A percentile compares a stretch with the other conserved stretches of the same genome.
phyloP scores from a whole-genome alignment of 2,888 invertebrate species.

The Yponomeuta plumbellus region DNA sequence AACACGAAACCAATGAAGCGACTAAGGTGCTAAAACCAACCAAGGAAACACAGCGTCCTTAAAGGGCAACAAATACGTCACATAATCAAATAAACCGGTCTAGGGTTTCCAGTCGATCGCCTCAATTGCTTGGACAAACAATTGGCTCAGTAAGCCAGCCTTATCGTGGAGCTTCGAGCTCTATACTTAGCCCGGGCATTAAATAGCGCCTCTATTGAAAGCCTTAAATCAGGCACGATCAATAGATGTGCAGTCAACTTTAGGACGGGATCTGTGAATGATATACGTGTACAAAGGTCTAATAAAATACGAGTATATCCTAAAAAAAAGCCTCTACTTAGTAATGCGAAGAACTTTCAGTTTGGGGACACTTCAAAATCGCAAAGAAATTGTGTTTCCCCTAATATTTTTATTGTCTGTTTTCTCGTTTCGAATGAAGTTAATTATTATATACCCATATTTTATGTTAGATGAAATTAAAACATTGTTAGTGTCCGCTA shows the following conservation, averaged over 20 bases:
- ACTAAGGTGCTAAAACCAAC: background rate
- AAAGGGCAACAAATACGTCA: background rate
- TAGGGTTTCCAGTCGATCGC: constrained; percentile 1
- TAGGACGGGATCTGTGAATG: background rate
- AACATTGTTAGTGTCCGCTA: no score
- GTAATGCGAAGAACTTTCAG: no score
- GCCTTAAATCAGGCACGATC: constrained; percentile 12
- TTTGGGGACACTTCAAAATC: background rate
- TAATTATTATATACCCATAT: no score
- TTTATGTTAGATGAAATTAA: no score
- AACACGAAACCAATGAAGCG: no score
- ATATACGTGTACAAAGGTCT: background rate
- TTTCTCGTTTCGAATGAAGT: no score
- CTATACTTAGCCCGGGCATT: constrained; percentile 10
- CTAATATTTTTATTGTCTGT: no score
- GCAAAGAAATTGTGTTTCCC: no score
- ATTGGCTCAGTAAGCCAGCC: constrained; percentile 5
- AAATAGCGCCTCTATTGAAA: background rate
- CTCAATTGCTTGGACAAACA: constrained; percentile 14
- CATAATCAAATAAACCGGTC: background rate
- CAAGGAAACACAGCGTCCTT: background rate
- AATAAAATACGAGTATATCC: no score
- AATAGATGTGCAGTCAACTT: constrained; percentile 2
- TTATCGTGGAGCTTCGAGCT: constrained; percentile 3
- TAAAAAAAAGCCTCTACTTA: no score